phyloP scores from a whole-genome alignment of 2,888 invertebrate species.

The Platynereis dumerilii region DNA sequence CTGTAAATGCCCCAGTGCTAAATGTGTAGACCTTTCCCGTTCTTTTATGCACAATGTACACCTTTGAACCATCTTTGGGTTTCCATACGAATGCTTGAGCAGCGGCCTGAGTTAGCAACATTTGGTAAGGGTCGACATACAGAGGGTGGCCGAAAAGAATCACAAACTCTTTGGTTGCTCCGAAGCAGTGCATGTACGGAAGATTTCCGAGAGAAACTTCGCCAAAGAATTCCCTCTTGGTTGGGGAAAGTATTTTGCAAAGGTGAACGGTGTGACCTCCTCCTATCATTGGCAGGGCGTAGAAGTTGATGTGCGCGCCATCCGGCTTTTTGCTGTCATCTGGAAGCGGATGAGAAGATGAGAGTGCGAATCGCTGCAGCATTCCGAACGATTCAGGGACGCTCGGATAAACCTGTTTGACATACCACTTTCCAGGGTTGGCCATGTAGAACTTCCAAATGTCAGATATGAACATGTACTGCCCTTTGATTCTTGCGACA shows the following conservation, averaged over 20 bases:
- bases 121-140: slow-evolving; percentile 48
- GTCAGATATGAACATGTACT: too few species aligned
- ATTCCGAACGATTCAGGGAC: not conserved
- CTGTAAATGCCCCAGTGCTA: slow-evolving; percentile 44
- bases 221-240: too few species aligned
- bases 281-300: too few species aligned
- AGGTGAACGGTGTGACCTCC: too few species aligned
- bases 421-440: too few species aligned
- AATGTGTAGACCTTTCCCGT: slow-evolving; percentile 41
- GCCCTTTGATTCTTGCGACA: slow-evolving; percentile 31
- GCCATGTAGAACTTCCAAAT: too few species aligned
- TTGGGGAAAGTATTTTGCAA: slow-evolving; percentile 23
- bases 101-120: slow-evolving; percentile 46
- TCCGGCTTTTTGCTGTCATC: slow-evolving; percentile 44
- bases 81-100: slow-evolving; percentile 51
- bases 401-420: too few species aligned
- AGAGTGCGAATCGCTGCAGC: slow-evolving; percentile 16
- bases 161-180: slow-evolving; percentile 48
- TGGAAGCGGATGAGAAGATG: slow-evolving; percentile 57
- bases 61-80: slow-evolving; percentile 38
- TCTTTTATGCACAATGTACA: slow-evolving; percentile 46
- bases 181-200: slow-evolving; percentile 59
- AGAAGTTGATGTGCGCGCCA: too few species aligned
- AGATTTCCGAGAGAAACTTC: slow-evolving; percentile 26
- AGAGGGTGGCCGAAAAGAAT: slow-evolving; percentile 53